Percentiles rank a stretch among this genome's conserved stretches.
phyloP scores from a whole-genome alignment of 2,797 vertebrate genomes.

The Coccyzus lansbergi region DNA sequence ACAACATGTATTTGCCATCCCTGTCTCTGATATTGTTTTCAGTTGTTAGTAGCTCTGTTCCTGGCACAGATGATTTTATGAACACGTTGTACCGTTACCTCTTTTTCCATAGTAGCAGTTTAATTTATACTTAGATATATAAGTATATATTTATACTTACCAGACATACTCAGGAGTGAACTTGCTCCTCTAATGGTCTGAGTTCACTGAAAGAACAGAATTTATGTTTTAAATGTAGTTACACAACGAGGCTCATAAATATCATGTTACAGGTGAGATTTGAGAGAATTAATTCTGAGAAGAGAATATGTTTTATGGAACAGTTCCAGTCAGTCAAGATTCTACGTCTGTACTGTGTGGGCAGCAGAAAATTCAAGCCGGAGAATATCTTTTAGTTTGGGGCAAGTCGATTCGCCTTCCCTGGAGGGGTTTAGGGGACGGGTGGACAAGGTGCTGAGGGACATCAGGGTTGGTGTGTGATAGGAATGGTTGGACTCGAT shows the following conservation, averaged over 20 bases:
- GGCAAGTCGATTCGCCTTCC: too few relatives aligned
- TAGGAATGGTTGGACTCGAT: too few relatives aligned
- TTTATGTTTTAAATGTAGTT: background rate
- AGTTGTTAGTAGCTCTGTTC: background rate
- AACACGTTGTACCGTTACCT: background rate
- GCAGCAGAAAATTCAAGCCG: background rate
- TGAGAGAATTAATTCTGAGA: background rate
- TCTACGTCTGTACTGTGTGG: background rate
- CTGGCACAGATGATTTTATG: background rate
- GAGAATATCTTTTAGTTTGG: rapidly evolving
- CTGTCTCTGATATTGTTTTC: background rate
- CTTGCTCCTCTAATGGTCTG: background rate
- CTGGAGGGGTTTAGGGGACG: too few relatives aligned
- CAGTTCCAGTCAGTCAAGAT: background rate
- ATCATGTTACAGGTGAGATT: background rate
- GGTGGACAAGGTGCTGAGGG: too few relatives aligned
- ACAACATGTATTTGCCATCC: background rate
- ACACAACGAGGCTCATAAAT: background rate
- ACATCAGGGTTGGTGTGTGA: too few relatives aligned
- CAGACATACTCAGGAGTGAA: background rate
- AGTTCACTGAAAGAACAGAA: background rate
- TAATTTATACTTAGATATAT: background rate
- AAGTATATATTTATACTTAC: background rate
- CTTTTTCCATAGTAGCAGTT: background rate
- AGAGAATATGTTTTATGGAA: background rate